Conservation (phyloP, 2,797 vertebrate species). For the Myotis myotis region DNA sequence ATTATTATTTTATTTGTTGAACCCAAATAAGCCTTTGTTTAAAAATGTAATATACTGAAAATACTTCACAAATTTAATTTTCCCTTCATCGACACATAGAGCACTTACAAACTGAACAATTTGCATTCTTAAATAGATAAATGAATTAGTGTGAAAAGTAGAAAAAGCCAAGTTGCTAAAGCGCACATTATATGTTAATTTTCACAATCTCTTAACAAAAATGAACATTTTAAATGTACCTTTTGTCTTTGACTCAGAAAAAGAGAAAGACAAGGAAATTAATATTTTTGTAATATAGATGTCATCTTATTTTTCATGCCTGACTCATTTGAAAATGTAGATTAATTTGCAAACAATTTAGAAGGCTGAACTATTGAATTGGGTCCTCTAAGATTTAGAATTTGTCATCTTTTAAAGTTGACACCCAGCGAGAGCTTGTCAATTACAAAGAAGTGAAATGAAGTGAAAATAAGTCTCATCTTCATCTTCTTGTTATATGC, state of each 20-base stretch:
- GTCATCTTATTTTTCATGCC: constrained; percentile 92
- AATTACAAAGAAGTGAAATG: constrained; percentile 98
- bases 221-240: constrained; percentile 78
- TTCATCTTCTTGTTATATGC: constrained; percentile 99
- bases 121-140: constrained; percentile 58
- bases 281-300: constrained; percentile 94
- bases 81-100: constrained; percentile 11
- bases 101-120: constrained; percentile 49
- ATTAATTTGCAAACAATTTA: constrained; percentile 95
- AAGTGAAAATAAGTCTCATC: constrained; percentile 96
- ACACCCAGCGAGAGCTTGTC: constrained; percentile 95
- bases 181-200: constrained; percentile 64
- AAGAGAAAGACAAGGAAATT: constrained; percentile 86
- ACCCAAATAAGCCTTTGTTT: constrained; percentile 52
- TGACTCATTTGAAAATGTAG: constrained; percentile 95
- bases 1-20: constrained; percentile 48
- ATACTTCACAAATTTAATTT: constrained; percentile 50
- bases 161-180: constrained; percentile 55
- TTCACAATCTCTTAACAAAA: constrained; percentile 78
- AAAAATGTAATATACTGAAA: constrained; percentile 56
- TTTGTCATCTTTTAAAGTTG: constrained; percentile 98
- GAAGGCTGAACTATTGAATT: constrained; percentile 92
- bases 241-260: constrained; percentile 81
- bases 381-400: constrained; percentile 93
- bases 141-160: constrained; percentile 50